phyloP scores from a whole-genome alignment of 2,113 vertebrate genomes.

The Eptesicus fuscus region DNA sequence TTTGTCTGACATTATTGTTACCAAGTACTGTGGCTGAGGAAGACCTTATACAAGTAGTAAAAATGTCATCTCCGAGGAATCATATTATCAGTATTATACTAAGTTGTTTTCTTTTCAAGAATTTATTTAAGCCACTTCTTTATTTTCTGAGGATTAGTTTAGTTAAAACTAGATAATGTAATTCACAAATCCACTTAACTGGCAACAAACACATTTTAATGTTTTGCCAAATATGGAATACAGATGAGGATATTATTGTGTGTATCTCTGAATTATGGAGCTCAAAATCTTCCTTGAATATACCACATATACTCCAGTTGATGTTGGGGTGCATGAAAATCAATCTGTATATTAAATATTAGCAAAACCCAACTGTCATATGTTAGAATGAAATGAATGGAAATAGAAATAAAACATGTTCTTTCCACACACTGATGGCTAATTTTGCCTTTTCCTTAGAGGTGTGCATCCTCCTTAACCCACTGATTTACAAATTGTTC shows the following conservation, averaged over 20 bases:
- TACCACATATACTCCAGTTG: not conserved
- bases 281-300: not conserved
- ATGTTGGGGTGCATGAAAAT: not conserved
- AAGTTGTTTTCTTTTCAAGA: not conserved
- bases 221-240: not conserved
- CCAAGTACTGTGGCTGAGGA: not conserved
- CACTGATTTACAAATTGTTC: not conserved
- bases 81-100: not conserved
- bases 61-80: not conserved
- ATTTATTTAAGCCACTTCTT: not conserved
- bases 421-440: rapidly evolving
- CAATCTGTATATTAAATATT: not conserved
- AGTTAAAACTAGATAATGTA: not conserved
- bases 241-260: not conserved
- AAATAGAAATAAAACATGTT: not conserved
- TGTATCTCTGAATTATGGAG: not conserved
- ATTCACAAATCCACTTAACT: not conserved
- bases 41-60: not conserved
- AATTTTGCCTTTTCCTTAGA: not conserved
- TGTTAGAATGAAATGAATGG: not conserved
- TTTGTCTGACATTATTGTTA: not conserved
- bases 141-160: not conserved
- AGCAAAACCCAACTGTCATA: not conserved
- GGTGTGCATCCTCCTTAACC: not conserved
- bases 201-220: not conserved